These are phyloP conservation scores for Anhinga rufa DNA, from an alignment of 2,113 vertebrate species.

Conservation along the genomic window DNA sequence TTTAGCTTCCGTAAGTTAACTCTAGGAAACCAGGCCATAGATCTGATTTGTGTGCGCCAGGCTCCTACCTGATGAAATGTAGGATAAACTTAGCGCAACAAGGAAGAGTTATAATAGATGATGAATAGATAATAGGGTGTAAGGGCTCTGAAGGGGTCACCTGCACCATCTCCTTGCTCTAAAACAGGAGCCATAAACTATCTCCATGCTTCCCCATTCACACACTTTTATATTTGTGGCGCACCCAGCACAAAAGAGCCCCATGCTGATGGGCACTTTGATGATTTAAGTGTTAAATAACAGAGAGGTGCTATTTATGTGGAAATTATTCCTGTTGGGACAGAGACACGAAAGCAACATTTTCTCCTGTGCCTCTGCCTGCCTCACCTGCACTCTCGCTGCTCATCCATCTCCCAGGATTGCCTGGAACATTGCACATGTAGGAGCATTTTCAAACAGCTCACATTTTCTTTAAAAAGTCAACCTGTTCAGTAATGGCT, in stretches of 20 bases:
- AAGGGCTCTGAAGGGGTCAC: conserved; percentile 16
- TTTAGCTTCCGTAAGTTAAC: not conserved
- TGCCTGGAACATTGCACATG: conserved; percentile 49
- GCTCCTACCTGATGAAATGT: not conserved
- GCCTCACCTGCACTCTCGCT: conserved; percentile 34
- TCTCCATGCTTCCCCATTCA: not conserved
- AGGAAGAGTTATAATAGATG: not conserved
- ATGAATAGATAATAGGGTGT: conserved; percentile 7
- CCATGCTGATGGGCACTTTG: not conserved
- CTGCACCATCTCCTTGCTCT: not conserved
- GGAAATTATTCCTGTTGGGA: conserved; percentile 54
- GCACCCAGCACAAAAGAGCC: conserved; percentile 23
- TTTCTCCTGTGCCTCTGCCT: conserved; percentile 32
- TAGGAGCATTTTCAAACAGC: conserved; percentile 61
- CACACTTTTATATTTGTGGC: not conserved
- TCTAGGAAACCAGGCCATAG: not conserved
- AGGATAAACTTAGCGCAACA: not conserved
- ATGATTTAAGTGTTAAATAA: conserved; percentile 59
- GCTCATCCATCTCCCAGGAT: conserved; percentile 59
- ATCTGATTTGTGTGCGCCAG: not conserved
- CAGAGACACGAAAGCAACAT: conserved; percentile 11
- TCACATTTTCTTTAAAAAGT: conserved; percentile 60
- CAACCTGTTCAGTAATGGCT: conserved; percentile 54
- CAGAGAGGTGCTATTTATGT: conserved; percentile 35
- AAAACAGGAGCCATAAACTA: conserved; percentile 31